phyloP scores from a whole-genome alignment of 2,888 invertebrate genomes.

The Chrysomela aeneicollis region DNA sequence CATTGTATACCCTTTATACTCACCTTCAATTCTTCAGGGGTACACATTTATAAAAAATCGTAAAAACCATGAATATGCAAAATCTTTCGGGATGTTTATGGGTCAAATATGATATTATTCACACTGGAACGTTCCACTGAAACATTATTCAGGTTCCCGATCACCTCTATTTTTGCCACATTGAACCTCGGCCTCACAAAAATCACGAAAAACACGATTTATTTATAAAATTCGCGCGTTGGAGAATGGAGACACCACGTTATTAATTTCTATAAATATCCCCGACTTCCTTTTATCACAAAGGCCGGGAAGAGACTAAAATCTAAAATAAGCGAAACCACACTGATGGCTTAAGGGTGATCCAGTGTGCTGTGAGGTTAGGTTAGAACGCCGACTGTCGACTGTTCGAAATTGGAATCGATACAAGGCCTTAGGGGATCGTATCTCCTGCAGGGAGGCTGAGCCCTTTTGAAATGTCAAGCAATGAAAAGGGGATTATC shows the following conservation, averaged over 20 bases:
- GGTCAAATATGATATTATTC: neutral
- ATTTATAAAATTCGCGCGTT: constrained; percentile 38
- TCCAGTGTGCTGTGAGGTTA: constrained; percentile 1
- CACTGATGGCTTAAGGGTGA: constrained; percentile 6
- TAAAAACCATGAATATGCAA: neutral
- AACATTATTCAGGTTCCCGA: neutral
- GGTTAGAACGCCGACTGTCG: neutral
- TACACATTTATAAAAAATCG: constrained; percentile 55
- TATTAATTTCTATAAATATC: constrained; percentile 36
- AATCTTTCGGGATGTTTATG: neutral
- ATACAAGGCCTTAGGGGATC: neutral
- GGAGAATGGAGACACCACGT: neutral
- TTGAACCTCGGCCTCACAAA: constrained; percentile 19
- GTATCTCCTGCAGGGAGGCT: neutral
- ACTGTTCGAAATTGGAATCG: neutral
- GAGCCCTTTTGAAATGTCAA: neutral
- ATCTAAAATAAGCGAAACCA: constrained; percentile 26
- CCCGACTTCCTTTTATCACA: constrained; percentile 28
- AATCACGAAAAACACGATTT: constrained; percentile 32
- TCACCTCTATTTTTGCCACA: constrained; percentile 21
- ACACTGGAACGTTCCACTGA: neutral
- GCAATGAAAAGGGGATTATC: neutral
- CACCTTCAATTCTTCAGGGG: constrained; percentile 63
- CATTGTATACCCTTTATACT: neutral
- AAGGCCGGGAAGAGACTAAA: constrained; percentile 24